Evolutionary conservation across 2,888 invertebrate genomes (phyloP).

Genomic region (Andrena fulva): DNA sequence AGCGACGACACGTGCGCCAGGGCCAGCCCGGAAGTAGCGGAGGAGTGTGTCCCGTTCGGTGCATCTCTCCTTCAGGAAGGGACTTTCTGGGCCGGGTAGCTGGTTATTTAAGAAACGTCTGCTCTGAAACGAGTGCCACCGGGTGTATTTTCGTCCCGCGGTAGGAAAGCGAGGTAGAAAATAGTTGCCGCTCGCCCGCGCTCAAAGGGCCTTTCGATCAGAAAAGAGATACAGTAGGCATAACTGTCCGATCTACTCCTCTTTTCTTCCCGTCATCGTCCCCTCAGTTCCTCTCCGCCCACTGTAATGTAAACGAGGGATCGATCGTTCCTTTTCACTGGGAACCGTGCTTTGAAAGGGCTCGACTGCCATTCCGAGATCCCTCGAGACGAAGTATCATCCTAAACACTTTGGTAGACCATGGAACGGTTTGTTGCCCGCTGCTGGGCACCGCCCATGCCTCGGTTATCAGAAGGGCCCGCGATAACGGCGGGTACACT

Average conservation of each 20-base stretch:
- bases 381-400: not conserved
- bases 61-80: conserved; percentile 22
- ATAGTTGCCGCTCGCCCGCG: conserved; percentile 34
- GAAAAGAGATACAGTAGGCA: not conserved
- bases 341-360: not conserved
- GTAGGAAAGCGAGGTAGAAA: conserved; percentile 60
- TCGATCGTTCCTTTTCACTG: conserved; percentile 6
- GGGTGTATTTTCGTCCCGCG: conserved; percentile 58
- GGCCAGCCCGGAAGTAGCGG: conserved; percentile 58
- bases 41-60: conserved; percentile 31
- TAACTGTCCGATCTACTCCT: not conserved
- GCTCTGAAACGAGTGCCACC: conserved; percentile 41
- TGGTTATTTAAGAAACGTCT: conserved; percentile 67
- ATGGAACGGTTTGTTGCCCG: not conserved
- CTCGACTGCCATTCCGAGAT: not conserved
- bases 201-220: conserved; percentile 57
- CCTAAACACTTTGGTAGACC: too few relatives aligned
- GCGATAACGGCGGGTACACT: not conserved
- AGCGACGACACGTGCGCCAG: conserved; percentile 7
- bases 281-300: not conserved
- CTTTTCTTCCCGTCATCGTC: not conserved
- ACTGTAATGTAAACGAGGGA: not conserved
- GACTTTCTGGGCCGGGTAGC: conserved; percentile 36
- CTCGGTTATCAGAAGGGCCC: not conserved
- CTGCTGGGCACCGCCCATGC: not conserved